Conservation (phyloP, 1,140 invertebrate genomes). For the Nasonia vitripennis region DNA sequence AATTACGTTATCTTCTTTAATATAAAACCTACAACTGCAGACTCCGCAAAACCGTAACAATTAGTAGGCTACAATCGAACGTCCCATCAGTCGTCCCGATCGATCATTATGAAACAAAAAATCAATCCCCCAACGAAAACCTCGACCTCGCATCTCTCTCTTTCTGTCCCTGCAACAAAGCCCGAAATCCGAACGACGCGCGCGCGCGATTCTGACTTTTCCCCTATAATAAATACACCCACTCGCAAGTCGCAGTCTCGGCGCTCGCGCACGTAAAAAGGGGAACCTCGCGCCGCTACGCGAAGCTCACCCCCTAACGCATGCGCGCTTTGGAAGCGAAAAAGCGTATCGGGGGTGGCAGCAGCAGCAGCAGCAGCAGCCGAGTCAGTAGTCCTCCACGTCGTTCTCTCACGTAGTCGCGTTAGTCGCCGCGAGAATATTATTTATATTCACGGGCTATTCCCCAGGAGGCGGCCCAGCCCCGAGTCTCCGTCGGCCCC, state of each 20-base stretch:
- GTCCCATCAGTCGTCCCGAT: too few species aligned
- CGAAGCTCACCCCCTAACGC: not conserved
- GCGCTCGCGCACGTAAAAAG: too few species aligned
- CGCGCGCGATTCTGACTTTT: not conserved
- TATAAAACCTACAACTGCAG: too few species aligned
- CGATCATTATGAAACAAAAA: not conserved
- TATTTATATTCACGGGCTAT: not conserved
- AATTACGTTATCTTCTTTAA: too few species aligned
- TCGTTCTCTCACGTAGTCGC: not conserved
- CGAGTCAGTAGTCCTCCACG: not conserved
- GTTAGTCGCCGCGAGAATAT: not conserved
- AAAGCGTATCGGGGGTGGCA: not conserved
- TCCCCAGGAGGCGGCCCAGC: not conserved
- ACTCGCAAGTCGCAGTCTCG: too few species aligned
- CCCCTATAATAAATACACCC: not conserved
- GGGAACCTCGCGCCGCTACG: not conserved
- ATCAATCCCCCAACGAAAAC: not conserved
- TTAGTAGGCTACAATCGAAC: too few species aligned
- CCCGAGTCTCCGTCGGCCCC: not conserved
- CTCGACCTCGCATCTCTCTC: too few species aligned
- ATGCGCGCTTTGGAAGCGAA: not conserved
- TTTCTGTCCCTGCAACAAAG: not conserved
- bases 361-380: too few species aligned
- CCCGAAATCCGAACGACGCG: not conserved
- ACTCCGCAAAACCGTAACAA: too few species aligned